phyloP scores from a whole-genome alignment of 2,888 invertebrate genomes.

The Asteroscopus sphinx region DNA sequence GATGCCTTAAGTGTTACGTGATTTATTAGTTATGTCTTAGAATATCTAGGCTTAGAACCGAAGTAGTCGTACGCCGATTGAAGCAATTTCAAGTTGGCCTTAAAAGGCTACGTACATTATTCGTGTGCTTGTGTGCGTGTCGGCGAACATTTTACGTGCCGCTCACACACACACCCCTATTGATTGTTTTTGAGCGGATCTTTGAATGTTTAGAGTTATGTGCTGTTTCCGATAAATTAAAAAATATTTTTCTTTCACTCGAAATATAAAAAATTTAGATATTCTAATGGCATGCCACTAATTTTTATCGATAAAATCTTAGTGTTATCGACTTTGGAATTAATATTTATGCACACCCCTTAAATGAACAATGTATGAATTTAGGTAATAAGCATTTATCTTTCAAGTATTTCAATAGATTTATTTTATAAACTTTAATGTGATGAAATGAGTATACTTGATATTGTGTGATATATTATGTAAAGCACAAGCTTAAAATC shows the following conservation, averaged over 20 bases:
- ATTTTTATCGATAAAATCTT: constrained; percentile 17
- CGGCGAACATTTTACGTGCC: too few relatives aligned
- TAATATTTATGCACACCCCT: constrained; percentile 5
- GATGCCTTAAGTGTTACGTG: background rate
- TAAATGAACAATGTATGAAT: constrained; percentile 41
- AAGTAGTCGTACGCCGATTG: too few relatives aligned
- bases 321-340: constrained; percentile 13
- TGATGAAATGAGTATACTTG: constrained; percentile 1
- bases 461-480: constrained; percentile 3
- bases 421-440: background rate
- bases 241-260: background rate
- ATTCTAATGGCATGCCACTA: constrained; percentile 1
- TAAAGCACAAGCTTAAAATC: background rate
- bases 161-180: too few relatives aligned
- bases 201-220: too few relatives aligned
- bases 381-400: constrained; percentile 17
- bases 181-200: too few relatives aligned
- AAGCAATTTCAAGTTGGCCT: too few relatives aligned
- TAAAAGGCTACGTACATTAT: too few relatives aligned
- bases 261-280: background rate
- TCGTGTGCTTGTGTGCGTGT: too few relatives aligned
- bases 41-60: too few relatives aligned
- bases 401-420: background rate
- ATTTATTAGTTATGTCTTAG: too few relatives aligned
- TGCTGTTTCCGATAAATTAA: background rate